Evolutionary conservation across 2,888 invertebrate genomes (phyloP), one percentile per base, ranked within the genome.

Genomic region (Drosophila sordidula): DNA sequence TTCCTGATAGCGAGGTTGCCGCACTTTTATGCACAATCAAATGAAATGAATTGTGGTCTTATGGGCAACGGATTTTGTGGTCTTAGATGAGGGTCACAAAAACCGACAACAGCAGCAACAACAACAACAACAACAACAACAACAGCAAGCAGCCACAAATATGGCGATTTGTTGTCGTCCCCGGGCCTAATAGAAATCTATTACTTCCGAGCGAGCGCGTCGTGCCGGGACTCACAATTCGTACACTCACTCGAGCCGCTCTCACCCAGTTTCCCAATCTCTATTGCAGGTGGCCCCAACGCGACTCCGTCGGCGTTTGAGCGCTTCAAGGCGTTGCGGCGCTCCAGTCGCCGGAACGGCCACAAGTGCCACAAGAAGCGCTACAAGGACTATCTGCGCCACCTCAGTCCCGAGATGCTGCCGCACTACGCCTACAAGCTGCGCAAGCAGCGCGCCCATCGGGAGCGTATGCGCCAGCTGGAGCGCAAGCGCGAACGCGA

Each of bases 281-380:
- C 39, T n/a, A 42, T 66, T 71, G 65, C 71, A 71, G 71, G 61
- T 71, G 59, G 59, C 36, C 26, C 63, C 29, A 54, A 65, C 5
- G 45, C 63, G 38, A 47, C 69, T 45, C 51, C 68, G 39, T 88
- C 89, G 6, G 79, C 87, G n/a, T 91, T 91, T 61, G 91, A 91
- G 49, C 88, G 82, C 26, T 89, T 90, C 56, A 91, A 91, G 75
- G 87, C 89, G 12, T 65, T 86, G 61, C 85, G 90, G 49, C 87
- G 91, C 46, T 90, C 82, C 70, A 88, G 68, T 73, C 89, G 84
- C 73, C 89, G 86, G 34, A 89, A 86, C 47, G 91, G 91, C 1
- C 91, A 92, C 81, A 91, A 89, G 82, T 89, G 68, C 9, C 91
- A 91, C 75, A 92, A 92, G 79, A 91, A 91, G 72, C 90, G 89